Base-by-base conservation (phyloP, 1,140 invertebrate species). In the Oreohelix idahoensis region DNA sequence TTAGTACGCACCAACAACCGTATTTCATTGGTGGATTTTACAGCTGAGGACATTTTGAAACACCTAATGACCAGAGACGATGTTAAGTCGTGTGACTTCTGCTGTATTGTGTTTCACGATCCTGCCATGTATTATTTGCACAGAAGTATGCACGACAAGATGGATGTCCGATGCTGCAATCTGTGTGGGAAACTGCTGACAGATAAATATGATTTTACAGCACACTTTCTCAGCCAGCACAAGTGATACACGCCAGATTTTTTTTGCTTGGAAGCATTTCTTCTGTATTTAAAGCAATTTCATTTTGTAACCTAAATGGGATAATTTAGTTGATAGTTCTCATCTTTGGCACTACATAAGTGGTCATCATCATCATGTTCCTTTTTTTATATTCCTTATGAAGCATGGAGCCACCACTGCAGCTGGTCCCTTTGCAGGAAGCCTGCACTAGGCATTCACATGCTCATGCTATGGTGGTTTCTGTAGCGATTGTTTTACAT, bases 101-200 rank as follows among this genome's bases (percentile, higher is more conserved):
- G 88, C 76, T 87, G 88, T 79, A 82, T 89, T 35, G 85, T 89
- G 23, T 89, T 89, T 71, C 86, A 88, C 26, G 88, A 89, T 82
- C 86, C 88, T 1, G 88, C 88, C 17, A 88, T 89, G 88, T 89
- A 89, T 71, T 87, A 89, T 78, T 81, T 89, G 35, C 88, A 89
- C 63, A 84, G 87, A 45, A 87, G 87, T 70, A 88, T 89, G 88
- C 88, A 89, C 63, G 88, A 89, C 76, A 89, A 89, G 79, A 88
- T 88, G 87, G 88, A 89, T 69, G 81, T 87, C 23, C 84, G 88
- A 26, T 88, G 88, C 77, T 89, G 88, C 71, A 89, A 89, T 71
- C 49, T 88, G 17, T 89, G 88, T 84, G 88, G 88, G 1, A 88
- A 88, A 76, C 81, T 88, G 79, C 75, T 86, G 32, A 71, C 83